Base-by-base conservation (phyloP, 2,797 vertebrate genomes). In the Erithacus rubecula region DNA sequence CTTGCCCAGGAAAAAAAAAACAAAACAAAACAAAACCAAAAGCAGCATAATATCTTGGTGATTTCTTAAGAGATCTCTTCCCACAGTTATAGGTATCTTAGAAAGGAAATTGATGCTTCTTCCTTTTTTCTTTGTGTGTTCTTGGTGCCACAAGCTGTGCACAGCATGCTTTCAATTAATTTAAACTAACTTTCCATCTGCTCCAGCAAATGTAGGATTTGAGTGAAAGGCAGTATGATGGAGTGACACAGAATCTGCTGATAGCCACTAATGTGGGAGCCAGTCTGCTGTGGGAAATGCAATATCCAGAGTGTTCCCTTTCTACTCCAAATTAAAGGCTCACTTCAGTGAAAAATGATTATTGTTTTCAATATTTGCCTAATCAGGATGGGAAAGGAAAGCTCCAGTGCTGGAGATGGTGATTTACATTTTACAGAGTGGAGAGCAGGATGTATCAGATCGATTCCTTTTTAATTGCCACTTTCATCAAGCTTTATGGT, bases 171-270 rank as follows among this genome's bases (percentile, higher is more conserved):
- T 95, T 97, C 97, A 97, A 97, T 98, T 98, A 97, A 97, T 97
- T 97, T 97, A 97, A 97, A 96, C 97, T 96, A 97, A 97, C 96
- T 97, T 97, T 96, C 97, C 97, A 97, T 97, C 97, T 97, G 97
- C 90, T 97, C 88, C 90, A 75, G 76, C 95, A 97, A 97, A 97
- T 95, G 96, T 32, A 95, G 96, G 87, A 19, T 96, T 92, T 94
- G 96, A 97, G 84, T 96, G 96, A 97, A 94, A 96, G 96, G 47
- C 95, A 93, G 84, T 32, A 37, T 97, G 97, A 97, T 97, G 95
- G 96, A 97, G 91, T 83, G 95, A 93, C 95, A 82, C 49, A 67
- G 95, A 96, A 95, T 82, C 76, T 44, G 14, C 95, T 97, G 91
- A 93, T 95, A 90, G 95, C 91, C 79, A 36, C 93, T 96, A 90